Evolutionary conservation across 1,140 invertebrate genomes (phyloP).

Genomic region (Danaus plexippus): DNA sequence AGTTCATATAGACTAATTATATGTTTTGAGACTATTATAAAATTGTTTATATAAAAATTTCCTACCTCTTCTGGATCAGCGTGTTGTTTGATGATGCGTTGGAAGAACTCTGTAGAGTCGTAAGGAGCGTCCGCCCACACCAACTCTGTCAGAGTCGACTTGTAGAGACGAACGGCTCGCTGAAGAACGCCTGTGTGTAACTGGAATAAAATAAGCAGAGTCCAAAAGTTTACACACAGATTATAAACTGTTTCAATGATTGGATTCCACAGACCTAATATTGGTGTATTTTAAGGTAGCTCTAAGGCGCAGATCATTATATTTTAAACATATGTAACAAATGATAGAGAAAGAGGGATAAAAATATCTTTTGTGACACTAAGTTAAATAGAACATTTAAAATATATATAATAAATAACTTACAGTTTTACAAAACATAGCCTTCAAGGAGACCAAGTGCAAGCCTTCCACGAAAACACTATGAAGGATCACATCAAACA

Average conservation of each 20-base stretch:
- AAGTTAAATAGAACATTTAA: background rate
- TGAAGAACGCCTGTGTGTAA: slow-evolving; percentile 34
- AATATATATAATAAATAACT: slow-evolving; percentile 21
- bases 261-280: no score
- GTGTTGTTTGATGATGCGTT: slow-evolving; percentile 23
- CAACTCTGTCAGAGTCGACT: slow-evolving; percentile 36
- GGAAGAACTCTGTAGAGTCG: slow-evolving; percentile 21
- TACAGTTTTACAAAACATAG: slow-evolving; percentile 56
- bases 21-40: no score
- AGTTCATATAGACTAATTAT: no score
- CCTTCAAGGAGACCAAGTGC: slow-evolving; percentile 42
- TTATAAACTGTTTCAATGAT: no score
- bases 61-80: slow-evolving; percentile 6
- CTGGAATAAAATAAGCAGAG: slow-evolving; percentile 23
- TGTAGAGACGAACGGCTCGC: slow-evolving; percentile 34
- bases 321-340: no score
- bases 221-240: background rate
- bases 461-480: slow-evolving; percentile 42
- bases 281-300: no score
- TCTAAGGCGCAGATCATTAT: no score
- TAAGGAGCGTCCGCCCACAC: slow-evolving; percentile 46
- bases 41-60: no score
- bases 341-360: background rate
- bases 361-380: slow-evolving; percentile 3
- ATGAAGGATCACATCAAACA: slow-evolving; percentile 41